phyloP scores from a whole-genome alignment of 2,888 invertebrate genomes.

The Hypselothyrea guttata region DNA sequence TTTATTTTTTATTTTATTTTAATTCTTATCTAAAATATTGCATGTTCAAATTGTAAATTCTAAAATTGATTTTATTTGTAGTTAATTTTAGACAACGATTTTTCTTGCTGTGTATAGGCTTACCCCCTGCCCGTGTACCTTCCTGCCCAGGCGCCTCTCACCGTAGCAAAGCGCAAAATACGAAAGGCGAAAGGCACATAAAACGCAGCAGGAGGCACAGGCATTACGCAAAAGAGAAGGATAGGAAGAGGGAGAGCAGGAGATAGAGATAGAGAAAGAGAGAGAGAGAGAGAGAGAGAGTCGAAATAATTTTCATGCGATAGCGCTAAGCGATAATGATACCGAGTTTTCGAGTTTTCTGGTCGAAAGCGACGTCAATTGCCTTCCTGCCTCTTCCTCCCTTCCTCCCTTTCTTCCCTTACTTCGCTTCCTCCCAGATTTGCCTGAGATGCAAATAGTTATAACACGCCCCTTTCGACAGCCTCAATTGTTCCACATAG shows the following conservation, averaged over 20 bases:
- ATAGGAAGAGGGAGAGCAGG: neutral
- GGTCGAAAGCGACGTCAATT: slow-evolving; percentile 51
- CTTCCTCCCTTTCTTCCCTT: too few relatives aligned
- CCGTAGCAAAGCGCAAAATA: neutral
- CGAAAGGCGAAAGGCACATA: slow-evolving; percentile 38
- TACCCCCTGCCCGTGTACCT: slow-evolving; percentile 3
- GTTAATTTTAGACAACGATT: too few relatives aligned
- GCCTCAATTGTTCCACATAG: slow-evolving; percentile 27
- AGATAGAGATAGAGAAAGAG: neutral
- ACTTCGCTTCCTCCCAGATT: slow-evolving; percentile 11
- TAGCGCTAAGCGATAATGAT: slow-evolving; percentile 3
- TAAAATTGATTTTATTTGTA: too few relatives aligned
- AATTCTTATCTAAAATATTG: too few relatives aligned
- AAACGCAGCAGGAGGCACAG: slow-evolving; percentile 71
- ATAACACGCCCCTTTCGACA: slow-evolving; percentile 45
- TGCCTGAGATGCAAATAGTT: slow-evolving; percentile 47
- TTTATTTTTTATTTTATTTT: too few relatives aligned
- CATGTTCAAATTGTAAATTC: too few relatives aligned
- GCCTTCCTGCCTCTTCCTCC: too few relatives aligned
- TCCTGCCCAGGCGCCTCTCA: too few relatives aligned
- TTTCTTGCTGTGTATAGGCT: neutral
- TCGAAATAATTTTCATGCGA: neutral
- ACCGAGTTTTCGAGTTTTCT: slow-evolving; percentile 2
- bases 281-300: neutral
- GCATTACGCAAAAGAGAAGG: slow-evolving; percentile 52